These are phyloP conservation scores for Nomada ferruginata DNA, from an alignment of 2,888 invertebrate species.

Conservation along the genomic window DNA sequence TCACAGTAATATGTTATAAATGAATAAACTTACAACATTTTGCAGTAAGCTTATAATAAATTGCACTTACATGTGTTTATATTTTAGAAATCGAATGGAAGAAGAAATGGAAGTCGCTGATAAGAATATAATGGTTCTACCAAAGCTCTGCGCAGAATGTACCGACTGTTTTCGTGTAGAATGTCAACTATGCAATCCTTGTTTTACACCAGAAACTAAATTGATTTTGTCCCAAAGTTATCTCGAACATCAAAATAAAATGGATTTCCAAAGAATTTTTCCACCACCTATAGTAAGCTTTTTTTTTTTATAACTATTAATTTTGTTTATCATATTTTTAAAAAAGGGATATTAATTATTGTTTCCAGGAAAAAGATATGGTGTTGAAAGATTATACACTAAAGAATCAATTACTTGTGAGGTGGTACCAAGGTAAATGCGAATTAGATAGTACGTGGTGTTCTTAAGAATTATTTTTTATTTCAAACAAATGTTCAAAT, in stretches of 20 bases:
- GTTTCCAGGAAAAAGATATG: slow-evolving; percentile 81
- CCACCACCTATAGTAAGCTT: slow-evolving; percentile 89
- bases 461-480: slow-evolving; percentile 47
- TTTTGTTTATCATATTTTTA: neutral
- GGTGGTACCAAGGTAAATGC: slow-evolving; percentile 97
- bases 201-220: slow-evolving; percentile 88
- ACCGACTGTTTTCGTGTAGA: slow-evolving; percentile 88
- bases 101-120: slow-evolving; percentile 89
- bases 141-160: slow-evolving; percentile 88
- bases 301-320: neutral
- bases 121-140: slow-evolving; percentile 92
- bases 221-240: slow-evolving; percentile 89
- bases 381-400: slow-evolving; percentile 86
- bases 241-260: slow-evolving; percentile 91
- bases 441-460: slow-evolving; percentile 93
- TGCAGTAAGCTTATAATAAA: neutral
- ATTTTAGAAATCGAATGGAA: slow-evolving; percentile 47
- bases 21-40: neutral
- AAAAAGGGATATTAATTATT: slow-evolving; percentile 27
- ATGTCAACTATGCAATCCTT: slow-evolving; percentile 92
- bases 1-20: slow-evolving; percentile 70
- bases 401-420: slow-evolving; percentile 90
- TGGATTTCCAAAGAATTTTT: slow-evolving; percentile 92
- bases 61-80: neutral
- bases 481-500: slow-evolving; percentile 5